Conservation (phyloP, 2,888 invertebrate species). For the Mesochorus sp. region DNA sequence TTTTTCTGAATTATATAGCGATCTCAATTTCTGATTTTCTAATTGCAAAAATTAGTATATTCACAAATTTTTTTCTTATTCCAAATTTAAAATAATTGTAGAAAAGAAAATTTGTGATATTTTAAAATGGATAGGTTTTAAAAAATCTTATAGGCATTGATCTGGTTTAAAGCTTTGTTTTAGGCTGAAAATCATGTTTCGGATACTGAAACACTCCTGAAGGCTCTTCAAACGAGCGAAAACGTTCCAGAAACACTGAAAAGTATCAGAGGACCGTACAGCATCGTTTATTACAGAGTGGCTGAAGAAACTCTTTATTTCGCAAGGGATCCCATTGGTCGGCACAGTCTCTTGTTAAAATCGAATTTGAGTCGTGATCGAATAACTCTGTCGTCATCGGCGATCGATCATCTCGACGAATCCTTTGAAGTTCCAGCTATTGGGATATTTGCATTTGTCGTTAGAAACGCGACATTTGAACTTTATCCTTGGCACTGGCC, state of each 20-base stretch:
- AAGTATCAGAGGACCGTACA: conserved; percentile 91
- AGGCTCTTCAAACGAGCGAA: conserved; percentile 65
- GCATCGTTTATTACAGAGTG: conserved; percentile 90
- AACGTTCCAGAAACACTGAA: conserved; percentile 83
- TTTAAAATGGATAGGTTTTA: conserved; percentile 50
- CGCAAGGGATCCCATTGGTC: conserved; percentile 92
- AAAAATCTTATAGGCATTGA: conserved; percentile 1
- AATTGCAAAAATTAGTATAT: no score
- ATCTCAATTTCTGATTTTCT: no score
- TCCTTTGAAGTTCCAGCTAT: conserved; percentile 86
- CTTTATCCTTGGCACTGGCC: conserved; percentile 81
- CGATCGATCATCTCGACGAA: conserved; percentile 81
- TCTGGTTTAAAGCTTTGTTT: no score
- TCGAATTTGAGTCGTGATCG: conserved; percentile 73
- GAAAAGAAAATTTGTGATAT: neutral
- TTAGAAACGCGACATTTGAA: conserved; percentile 78
- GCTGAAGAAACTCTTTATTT: conserved; percentile 87
- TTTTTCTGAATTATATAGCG: no score
- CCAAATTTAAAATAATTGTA: neutral
- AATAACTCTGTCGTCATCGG: conserved; percentile 73
- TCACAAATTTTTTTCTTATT: neutral
- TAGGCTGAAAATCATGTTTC: conserved; percentile 59
- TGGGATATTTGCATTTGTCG: conserved; percentile 84
- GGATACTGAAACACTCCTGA: conserved; percentile 68
- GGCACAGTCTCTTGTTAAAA: conserved; percentile 91